phyloP scores from a whole-genome alignment of 2,113 vertebrate species.

The Callipepla californica region DNA sequence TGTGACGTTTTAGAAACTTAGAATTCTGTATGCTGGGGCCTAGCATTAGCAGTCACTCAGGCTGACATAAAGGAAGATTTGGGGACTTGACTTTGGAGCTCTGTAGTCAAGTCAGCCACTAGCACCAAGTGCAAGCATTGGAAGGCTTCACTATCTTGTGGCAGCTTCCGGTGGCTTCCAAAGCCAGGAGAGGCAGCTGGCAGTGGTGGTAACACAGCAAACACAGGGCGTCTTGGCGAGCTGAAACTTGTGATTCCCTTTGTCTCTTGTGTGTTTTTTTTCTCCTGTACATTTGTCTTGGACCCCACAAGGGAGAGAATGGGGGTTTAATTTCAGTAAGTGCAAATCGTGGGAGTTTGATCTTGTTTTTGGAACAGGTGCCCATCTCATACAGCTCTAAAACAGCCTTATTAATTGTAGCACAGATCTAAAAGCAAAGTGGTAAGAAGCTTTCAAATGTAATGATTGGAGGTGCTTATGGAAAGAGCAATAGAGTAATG shows the following conservation, averaged over 20 bases:
- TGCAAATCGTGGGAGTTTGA: neutral
- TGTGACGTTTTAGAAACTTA: neutral
- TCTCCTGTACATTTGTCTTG: neutral
- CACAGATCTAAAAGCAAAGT: neutral
- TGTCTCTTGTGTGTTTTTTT: neutral
- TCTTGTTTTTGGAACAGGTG: neutral
- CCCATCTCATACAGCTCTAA: neutral
- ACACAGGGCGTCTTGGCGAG: neutral
- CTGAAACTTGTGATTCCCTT: neutral
- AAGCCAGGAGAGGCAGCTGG: neutral
- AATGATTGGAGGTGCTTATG: neutral
- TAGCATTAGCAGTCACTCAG: neutral
- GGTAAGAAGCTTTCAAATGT: neutral
- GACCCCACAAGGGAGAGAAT: accelerated
- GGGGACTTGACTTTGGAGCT: neutral
- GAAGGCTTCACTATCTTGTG: neutral
- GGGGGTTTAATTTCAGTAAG: neutral
- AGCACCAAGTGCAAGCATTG: neutral
- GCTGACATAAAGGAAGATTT: neutral
- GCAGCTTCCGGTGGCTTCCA: neutral
- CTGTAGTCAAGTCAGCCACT: accelerated
- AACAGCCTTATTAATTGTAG: neutral
- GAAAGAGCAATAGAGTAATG: neutral
- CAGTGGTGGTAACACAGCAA: neutral
- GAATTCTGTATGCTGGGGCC: neutral